Base-by-base conservation (phyloP, 2,113 vertebrate genomes). In the Bagarius yarrelli region DNA sequence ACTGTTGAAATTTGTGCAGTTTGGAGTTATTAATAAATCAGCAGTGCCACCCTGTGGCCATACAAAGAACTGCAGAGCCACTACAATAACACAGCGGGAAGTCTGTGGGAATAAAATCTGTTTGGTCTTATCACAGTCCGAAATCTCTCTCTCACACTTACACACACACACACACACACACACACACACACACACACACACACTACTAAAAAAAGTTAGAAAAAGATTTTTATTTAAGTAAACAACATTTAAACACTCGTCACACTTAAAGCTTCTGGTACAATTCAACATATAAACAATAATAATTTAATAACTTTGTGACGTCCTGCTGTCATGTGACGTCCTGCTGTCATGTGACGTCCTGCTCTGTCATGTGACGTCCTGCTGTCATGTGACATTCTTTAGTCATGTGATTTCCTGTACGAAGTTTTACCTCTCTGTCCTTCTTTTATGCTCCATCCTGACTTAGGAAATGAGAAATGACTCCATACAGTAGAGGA, bases 401-500 rank as follows among this genome's bases (percentile, higher is more conserved):
- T n/a, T n/a, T n/a, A n/a, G 34, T 36, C 21, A 67, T 14, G 64
- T 6, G 13, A 52, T 14, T 4, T 52, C 69, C 4, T 30, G 18
- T n/a, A 36, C 44, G 9, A 3, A 60, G 4, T 5, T 36, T 59
- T 27, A 76, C 34, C 40, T 64, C 21, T 66, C 34, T 63, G 5
- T 60, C 15, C 30, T 27, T n/a, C 11, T 30, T 63, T 50, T 63
- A 93, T 40, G 85, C 91, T 64, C 74, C 73, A 16, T 87, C 91
- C 76, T 86, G 81, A 60, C 90, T 92, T 76, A 96, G 87, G 80
- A 98, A 96, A 86, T 96, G 94, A 83, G 93, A 91, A 84, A 98
- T 76, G 85, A 99, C 91, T 59, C 96, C 95, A 67, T 99, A 99
- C 3, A 99, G 82, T 72, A 99, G 94, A 84, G 97, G 97, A 81